Conservation (phyloP, 2,797 vertebrate genomes). For the Pseudomugil tenellus region DNA sequence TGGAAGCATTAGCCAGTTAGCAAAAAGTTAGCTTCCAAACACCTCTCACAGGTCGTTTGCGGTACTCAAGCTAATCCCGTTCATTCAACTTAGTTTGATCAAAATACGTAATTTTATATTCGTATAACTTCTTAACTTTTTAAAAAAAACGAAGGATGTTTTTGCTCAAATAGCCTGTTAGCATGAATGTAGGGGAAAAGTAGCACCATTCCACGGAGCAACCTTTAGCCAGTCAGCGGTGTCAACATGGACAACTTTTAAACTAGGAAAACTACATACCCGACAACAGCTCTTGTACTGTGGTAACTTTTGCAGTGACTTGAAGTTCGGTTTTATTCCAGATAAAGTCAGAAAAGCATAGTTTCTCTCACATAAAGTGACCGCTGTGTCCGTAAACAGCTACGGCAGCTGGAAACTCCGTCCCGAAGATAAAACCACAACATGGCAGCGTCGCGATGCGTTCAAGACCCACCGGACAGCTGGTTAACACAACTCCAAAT, state of each 20-base stretch:
- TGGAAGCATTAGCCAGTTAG: constrained; percentile 52
- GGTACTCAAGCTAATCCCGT: neutral
- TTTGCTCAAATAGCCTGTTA: constrained; percentile 25
- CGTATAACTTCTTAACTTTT: neutral
- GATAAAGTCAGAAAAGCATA: constrained; percentile 13
- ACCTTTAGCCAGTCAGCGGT: constrained; percentile 16
- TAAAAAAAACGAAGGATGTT: neutral
- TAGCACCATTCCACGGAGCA: constrained; percentile 13
- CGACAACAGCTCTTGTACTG: constrained; percentile 16
- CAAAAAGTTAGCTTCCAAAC: constrained; percentile 51
- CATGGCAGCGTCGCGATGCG: constrained; percentile 72
- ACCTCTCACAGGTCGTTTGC: neutral
- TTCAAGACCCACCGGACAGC: constrained; percentile 37
- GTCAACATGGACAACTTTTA: constrained; percentile 28
- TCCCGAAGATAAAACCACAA: constrained; percentile 67
- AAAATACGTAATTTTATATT: rapidly evolving
- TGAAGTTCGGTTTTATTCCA: constrained; percentile 40
- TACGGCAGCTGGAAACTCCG: constrained; percentile 54
- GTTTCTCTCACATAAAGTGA: constrained; percentile 22
- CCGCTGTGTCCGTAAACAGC: constrained; percentile 44
- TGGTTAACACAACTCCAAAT: neutral
- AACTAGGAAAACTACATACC: constrained; percentile 51
- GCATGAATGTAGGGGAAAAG: constrained; percentile 53
- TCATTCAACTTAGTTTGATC: neutral
- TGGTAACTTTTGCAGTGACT: constrained; percentile 35